phyloP scores from a whole-genome alignment of 1,140 invertebrate species.

The Drosophila dunni region DNA sequence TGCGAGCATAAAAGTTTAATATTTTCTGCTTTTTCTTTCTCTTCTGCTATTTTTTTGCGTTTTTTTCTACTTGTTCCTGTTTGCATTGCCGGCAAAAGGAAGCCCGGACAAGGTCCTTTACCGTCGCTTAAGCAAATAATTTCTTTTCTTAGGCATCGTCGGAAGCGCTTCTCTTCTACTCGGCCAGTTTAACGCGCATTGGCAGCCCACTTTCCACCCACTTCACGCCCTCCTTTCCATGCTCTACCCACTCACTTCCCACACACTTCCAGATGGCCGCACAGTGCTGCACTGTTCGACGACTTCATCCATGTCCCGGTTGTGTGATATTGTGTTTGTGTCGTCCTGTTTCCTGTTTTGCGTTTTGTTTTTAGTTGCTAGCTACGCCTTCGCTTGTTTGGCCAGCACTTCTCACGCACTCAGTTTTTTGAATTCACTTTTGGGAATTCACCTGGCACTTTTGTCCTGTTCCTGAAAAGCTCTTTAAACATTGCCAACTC shows the following conservation, averaged over 20 bases:
- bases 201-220: background rate
- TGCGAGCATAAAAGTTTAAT: constrained; percentile 70
- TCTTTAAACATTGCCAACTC: constrained; percentile 46
- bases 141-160: constrained; percentile 69
- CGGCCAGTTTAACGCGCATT: background rate
- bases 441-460: constrained; percentile 70
- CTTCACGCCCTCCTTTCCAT: too few species aligned
- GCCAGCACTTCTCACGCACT: constrained; percentile 74
- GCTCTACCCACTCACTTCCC: background rate
- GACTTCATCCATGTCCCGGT: background rate
- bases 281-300: background rate
- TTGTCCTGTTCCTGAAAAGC: constrained; percentile 23
- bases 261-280: constrained; percentile 3
- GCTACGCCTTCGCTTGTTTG: constrained; percentile 57
- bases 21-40: constrained; percentile 23
- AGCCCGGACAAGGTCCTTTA: constrained; percentile 67
- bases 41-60: constrained; percentile 5
- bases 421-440: constrained; percentile 22
- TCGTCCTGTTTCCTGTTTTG: constrained; percentile 63
- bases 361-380: constrained; percentile 65
- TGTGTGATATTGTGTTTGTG: constrained; percentile 21
- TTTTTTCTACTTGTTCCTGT: constrained; percentile 3
- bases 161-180: constrained; percentile 55
- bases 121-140: constrained; percentile 78
- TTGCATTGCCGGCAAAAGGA: constrained; percentile 49